Conservation (phyloP, 2,888 invertebrate species). For the Trisateles emortualis region DNA sequence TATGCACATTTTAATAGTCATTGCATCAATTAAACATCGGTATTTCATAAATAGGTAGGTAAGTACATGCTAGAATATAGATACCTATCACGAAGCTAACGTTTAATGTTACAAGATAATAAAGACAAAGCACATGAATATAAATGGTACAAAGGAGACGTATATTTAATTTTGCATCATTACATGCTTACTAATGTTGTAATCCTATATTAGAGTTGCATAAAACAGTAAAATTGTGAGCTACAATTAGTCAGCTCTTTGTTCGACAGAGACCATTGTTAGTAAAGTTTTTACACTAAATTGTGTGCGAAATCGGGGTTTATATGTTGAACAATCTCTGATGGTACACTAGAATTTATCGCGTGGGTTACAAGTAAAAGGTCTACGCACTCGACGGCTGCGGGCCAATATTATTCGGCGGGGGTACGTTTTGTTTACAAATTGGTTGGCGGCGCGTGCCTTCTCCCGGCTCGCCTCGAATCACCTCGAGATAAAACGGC, state of each 20-base stretch:
- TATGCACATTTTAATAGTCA: neutral
- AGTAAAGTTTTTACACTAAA: slow-evolving; percentile 46
- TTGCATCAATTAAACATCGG: slow-evolving; percentile 32
- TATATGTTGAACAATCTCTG: slow-evolving; percentile 65
- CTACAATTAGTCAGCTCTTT: slow-evolving; percentile 44
- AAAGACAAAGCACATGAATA: slow-evolving; percentile 24
- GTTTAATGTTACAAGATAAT: slow-evolving; percentile 45
- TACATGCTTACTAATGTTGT: no score
- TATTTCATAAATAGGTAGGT: no score
- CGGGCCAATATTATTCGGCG: slow-evolving; percentile 72
- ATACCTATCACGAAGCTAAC: no score
- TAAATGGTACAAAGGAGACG: slow-evolving; percentile 22
- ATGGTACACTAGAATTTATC: slow-evolving; percentile 75
- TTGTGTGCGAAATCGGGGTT: slow-evolving; percentile 55
- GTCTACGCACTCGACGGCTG: slow-evolving; percentile 61
- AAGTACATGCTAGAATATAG: no score
- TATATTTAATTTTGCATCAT: slow-evolving; percentile 5
- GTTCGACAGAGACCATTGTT: slow-evolving; percentile 43
- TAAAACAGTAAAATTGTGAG: slow-evolving; percentile 23
- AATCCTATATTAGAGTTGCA: no score
- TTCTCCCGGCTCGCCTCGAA: slow-evolving; percentile 55
- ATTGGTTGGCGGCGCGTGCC: slow-evolving; percentile 78
- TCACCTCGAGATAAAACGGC: slow-evolving; percentile 69
- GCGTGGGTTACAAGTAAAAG: slow-evolving; percentile 66
- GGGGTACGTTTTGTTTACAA: slow-evolving; percentile 84